Evolutionary conservation across 2,888 invertebrate species (phyloP).

Genomic region (Caenorhabditis imperialis): DNA sequence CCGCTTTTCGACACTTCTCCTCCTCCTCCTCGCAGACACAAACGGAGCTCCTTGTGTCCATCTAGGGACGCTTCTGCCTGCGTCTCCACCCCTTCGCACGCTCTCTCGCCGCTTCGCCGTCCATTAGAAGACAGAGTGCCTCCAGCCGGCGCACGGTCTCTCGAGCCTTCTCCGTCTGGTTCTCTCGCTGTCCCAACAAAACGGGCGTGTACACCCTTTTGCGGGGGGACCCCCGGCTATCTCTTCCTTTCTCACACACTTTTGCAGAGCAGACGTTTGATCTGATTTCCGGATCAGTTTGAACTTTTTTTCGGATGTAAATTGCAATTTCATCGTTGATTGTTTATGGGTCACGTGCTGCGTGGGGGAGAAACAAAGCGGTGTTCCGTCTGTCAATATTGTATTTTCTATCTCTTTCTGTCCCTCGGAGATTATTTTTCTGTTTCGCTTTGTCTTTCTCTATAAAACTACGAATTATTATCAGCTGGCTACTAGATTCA

Average conservation of each 20-base stretch:
- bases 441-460: neutral
- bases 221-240: constrained; percentile 5
- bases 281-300: constrained; percentile 19
- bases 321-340: constrained; percentile 3
- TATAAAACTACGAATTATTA: neutral
- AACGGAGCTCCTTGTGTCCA: constrained; percentile 24
- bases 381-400: constrained; percentile 25
- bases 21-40: constrained; percentile 9
- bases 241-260: constrained; percentile 7
- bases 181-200: constrained; percentile 17
- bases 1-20: constrained; percentile 46
- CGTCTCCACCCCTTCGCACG: constrained; percentile 7
- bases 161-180: constrained; percentile 3
- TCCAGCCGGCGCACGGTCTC: constrained; percentile 7
- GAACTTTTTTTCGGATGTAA: neutral
- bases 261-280: constrained; percentile 6
- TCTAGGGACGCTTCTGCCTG: constrained; percentile 26
- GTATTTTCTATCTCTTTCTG: neutral
- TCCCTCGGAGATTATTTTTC: constrained; percentile 8
- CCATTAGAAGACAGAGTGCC: constrained; percentile 37
- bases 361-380: constrained; percentile 4
- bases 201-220: constrained; percentile 40
- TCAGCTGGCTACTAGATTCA: too few relatives aligned
- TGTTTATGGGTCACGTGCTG: constrained; percentile 10
- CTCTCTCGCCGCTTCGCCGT: constrained; percentile 26